A percentile compares a stretch with the other conserved stretches of the same genome.
phyloP scores from a whole-genome alignment of 2,113 vertebrate genomes.

The Bungarus multicinctus region DNA sequence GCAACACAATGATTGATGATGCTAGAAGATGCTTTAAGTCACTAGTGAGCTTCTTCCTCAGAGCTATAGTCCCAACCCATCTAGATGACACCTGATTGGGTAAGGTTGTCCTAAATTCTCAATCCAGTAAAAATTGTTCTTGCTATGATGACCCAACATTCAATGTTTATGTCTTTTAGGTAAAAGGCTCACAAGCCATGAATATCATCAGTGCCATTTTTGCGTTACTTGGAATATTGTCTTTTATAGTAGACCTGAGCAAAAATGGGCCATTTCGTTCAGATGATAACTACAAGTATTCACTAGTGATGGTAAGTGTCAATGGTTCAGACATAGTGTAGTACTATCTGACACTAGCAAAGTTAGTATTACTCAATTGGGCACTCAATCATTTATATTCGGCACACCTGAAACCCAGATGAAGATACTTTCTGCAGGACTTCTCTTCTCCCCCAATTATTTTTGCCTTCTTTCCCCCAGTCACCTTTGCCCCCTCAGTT shows the following conservation, averaged over 20 bases:
- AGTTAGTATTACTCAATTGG: too few relatives aligned
- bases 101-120: neutral
- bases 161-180: constrained; percentile 13
- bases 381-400: neutral
- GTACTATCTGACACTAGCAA: neutral
- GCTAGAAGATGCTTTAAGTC: neutral
- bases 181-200: constrained; percentile 30
- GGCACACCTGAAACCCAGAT: neutral
- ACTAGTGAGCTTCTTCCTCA: neutral
- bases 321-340: neutral
- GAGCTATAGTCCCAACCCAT: neutral
- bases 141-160: neutral
- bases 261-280: constrained; percentile 19
- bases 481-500: neutral
- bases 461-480: neutral
- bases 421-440: neutral
- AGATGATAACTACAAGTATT: constrained; percentile 20
- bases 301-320: constrained; percentile 26
- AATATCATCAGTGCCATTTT: constrained; percentile 34
- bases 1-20: neutral
- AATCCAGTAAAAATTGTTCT: neutral
- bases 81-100: neutral
- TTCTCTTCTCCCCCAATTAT: neutral
- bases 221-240: constrained; percentile 26
- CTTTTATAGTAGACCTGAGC: constrained; percentile 28